Evolutionary conservation across 2,113 vertebrate species (phyloP).

Genomic region (Girardinichthys multiradiatus): DNA sequence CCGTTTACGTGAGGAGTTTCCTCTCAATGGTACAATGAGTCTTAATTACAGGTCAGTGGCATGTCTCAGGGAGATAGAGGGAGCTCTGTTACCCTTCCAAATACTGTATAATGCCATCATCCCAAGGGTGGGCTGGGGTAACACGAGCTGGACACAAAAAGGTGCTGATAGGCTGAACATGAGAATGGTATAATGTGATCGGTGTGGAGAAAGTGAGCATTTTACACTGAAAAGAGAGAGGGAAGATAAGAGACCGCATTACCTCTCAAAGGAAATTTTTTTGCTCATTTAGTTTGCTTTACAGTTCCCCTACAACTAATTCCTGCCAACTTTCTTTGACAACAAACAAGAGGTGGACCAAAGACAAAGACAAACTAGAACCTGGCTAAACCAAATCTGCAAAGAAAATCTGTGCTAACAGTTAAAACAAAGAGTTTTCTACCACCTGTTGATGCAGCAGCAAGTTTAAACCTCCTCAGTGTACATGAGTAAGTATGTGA

Average conservation of each 20-base stretch:
- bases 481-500: neutral
- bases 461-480: neutral
- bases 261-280: constrained; percentile 63
- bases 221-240: constrained; percentile 57
- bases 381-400: neutral
- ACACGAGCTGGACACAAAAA: constrained; percentile 75
- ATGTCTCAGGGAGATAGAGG: constrained; percentile 76
- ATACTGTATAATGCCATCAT: constrained; percentile 80
- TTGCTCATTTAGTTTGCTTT: constrained; percentile 46
- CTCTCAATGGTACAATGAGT: constrained; percentile 74
- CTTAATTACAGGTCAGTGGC: constrained; percentile 80
- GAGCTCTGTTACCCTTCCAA: constrained; percentile 78
- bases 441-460: neutral
- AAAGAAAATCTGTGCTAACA: neutral
- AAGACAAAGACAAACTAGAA: constrained; percentile 7
- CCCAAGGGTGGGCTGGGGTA: constrained; percentile 75
- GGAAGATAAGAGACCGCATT: constrained; percentile 63
- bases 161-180: constrained; percentile 74
- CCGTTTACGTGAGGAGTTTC: constrained; percentile 65
- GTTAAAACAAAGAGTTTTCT: neutral
- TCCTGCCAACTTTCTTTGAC: constrained; percentile 36
- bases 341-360: constrained; percentile 20
- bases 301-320: constrained; percentile 27
- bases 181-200: constrained; percentile 72
- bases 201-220: constrained; percentile 62